phyloP scores from a whole-genome alignment of 2,113 vertebrate genomes.

The Poecilia latipinna region DNA sequence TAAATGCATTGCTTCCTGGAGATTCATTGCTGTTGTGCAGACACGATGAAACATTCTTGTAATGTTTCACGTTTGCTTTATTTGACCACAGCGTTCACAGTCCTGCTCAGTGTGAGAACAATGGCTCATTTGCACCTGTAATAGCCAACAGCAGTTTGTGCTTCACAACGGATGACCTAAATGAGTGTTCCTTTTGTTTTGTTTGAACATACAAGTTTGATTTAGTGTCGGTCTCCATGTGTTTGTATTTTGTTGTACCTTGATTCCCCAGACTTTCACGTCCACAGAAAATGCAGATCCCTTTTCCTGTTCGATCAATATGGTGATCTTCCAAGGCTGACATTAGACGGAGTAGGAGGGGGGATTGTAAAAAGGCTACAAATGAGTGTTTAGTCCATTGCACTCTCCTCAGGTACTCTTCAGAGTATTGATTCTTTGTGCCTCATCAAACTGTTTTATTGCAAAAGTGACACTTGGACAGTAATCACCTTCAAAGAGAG shows the following conservation, averaged over 20 bases:
- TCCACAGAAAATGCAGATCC: constrained; percentile 60
- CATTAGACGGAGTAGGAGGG: constrained; percentile 35
- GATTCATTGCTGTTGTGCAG: constrained; percentile 31
- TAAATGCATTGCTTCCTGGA: constrained; percentile 65
- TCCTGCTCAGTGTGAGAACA: constrained; percentile 45
- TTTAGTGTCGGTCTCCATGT: constrained; percentile 15
- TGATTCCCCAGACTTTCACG: constrained; percentile 41
- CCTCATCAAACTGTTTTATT: constrained; percentile 74
- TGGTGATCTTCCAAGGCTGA: constrained; percentile 64
- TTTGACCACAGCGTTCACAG: constrained; percentile 32
- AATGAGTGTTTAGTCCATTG: constrained; percentile 68
- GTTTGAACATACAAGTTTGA: constrained; percentile 21
- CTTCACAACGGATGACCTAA: constrained; percentile 45
- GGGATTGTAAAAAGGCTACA: constrained; percentile 72
- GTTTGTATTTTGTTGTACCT: constrained; percentile 43
- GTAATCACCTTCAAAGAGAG: constrained; percentile 65
- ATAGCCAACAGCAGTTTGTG: constrained; percentile 48
- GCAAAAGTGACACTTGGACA: constrained; percentile 64
- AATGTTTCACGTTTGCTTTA: constrained; percentile 22
- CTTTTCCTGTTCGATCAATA: constrained; percentile 69
- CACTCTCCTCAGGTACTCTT: constrained; percentile 63
- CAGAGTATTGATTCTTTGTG: constrained; percentile 64
- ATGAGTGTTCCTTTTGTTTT: constrained; percentile 26
- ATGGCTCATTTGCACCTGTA: constrained; percentile 62
- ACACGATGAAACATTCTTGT: constrained; percentile 39